Conservation (phyloP, 2,113 vertebrate genomes). For the Hystrix cristata region DNA sequence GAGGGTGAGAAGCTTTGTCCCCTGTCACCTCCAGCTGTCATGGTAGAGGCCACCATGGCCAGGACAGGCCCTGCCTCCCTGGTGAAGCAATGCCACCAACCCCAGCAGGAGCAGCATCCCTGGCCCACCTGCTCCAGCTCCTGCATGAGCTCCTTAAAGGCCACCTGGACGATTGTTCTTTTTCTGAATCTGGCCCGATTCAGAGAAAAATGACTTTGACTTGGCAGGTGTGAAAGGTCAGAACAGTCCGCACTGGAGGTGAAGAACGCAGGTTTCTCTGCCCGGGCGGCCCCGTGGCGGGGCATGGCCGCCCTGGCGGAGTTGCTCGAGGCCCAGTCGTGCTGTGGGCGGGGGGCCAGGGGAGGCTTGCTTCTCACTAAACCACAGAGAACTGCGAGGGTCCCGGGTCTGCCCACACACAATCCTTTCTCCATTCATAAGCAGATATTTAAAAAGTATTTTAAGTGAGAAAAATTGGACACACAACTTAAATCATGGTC, state of each 20-base stretch:
- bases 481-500: not conserved
- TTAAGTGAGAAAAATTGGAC: not conserved
- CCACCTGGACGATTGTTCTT: conserved; percentile 49
- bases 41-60: not conserved
- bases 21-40: conserved; percentile 8
- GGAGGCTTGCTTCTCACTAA: not conserved
- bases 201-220: conserved; percentile 59
- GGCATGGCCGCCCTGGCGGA: not conserved
- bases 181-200: conserved; percentile 66
- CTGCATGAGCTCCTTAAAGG: not conserved
- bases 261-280: not conserved
- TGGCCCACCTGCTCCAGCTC: not conserved
- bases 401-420: not conserved
- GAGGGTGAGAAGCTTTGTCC: not conserved
- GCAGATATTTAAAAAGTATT: conserved; percentile 1
- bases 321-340: not conserved
- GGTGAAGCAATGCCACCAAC: not conserved
- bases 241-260: conserved; percentile 2
- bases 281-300: not conserved
- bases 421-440: not conserved
- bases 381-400: not conserved
- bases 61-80: not conserved
- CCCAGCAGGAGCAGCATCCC: fast-evolving
- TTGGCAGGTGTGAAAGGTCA: conserved; percentile 66
- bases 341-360: not conserved